Conservation (phyloP, 1,140 invertebrate genomes). For the Zaprionus nigranus region DNA sequence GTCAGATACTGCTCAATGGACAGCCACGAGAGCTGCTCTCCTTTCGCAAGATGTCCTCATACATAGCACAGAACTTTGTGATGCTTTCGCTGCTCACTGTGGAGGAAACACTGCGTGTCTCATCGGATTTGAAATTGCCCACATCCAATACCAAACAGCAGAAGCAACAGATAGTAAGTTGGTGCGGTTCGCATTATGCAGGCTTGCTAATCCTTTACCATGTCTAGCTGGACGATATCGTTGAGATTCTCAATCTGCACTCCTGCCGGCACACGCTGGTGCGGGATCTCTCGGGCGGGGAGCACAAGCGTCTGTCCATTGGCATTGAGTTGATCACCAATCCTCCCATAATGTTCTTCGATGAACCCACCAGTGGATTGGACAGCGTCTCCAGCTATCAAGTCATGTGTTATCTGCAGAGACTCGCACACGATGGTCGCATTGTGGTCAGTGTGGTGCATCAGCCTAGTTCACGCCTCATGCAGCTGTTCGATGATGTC, state of each 20-base stretch:
- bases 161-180: conserved; percentile 63
- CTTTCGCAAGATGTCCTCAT: conserved; percentile 88
- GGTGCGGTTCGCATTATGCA: too few species aligned
- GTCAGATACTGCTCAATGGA: conserved; percentile 90
- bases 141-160: conserved; percentile 40
- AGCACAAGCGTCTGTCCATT: conserved; percentile 93
- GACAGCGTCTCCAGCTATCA: conserved; percentile 91
- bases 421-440: conserved; percentile 89
- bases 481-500: conserved; percentile 89
- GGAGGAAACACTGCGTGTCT: conserved; percentile 87
- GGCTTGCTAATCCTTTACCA: neutral
- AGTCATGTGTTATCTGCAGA: conserved; percentile 88
- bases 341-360: conserved; percentile 89
- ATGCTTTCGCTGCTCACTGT: conserved; percentile 88
- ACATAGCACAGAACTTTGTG: conserved; percentile 89
- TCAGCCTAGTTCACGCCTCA: conserved; percentile 94
- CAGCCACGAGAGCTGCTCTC: conserved; percentile 88
- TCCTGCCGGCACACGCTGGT: conserved; percentile 88
- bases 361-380: conserved; percentile 91
- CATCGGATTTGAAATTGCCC: conserved; percentile 87
- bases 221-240: conserved; percentile 86
- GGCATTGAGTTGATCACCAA: conserved; percentile 93
- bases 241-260: conserved; percentile 86
- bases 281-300: conserved; percentile 90
- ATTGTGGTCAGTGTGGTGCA: conserved; percentile 95